Evolutionary conservation across 2,113 vertebrate species (phyloP).

Genomic region (Pipra filicauda): DNA sequence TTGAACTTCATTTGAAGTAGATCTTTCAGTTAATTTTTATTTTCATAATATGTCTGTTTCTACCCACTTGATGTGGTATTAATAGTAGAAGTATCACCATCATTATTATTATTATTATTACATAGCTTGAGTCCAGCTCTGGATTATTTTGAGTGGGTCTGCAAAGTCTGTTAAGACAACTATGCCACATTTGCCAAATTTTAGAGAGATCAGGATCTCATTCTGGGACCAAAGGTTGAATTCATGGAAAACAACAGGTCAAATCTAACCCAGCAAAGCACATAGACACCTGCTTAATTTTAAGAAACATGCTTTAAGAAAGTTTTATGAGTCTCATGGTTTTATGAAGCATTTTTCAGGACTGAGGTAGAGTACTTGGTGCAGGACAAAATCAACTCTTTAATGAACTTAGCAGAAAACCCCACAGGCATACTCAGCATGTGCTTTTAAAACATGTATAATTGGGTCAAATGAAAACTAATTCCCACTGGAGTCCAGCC

Average conservation of each 20-base stretch:
- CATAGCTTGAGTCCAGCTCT: not conserved
- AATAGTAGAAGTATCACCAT: not conserved
- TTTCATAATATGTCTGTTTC: not conserved
- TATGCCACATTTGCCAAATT: not conserved
- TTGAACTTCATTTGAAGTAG: not conserved
- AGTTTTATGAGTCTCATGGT: not conserved
- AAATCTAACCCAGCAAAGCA: not conserved
- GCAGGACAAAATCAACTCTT: constrained; percentile 18
- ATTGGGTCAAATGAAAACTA: constrained; percentile 65
- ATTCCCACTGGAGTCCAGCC: constrained; percentile 55
- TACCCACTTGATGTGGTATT: not conserved
- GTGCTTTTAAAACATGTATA: constrained; percentile 52
- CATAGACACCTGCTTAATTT: not conserved
- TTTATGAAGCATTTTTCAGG: constrained; percentile 30
- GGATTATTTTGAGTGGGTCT: not conserved
- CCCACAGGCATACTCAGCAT: constrained; percentile 24
- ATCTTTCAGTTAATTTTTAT: not conserved
- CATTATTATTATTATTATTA: not conserved
- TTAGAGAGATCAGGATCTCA: not conserved
- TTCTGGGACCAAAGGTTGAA: not conserved
- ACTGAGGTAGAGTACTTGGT: not conserved
- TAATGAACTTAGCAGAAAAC: constrained; percentile 60
- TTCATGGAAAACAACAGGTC: not conserved
- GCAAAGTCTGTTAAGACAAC: not conserved
- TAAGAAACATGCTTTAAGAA: not conserved